Conservation (phyloP, 92 coral and sea anemone species). For the Micromussa lordhowensis region DNA sequence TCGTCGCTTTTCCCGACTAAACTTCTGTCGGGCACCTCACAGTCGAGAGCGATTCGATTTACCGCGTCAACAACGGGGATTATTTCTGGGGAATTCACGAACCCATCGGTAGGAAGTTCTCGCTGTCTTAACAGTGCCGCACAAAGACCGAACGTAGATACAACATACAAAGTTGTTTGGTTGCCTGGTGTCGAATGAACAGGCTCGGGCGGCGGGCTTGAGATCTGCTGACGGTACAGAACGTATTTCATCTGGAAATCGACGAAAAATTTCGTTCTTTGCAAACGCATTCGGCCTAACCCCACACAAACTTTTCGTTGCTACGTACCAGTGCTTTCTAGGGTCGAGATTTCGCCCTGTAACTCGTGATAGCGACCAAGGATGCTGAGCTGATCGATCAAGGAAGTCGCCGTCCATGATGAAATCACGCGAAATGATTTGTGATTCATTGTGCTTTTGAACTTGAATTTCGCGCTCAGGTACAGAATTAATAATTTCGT, state of each 20-base stretch:
- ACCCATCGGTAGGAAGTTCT: constrained; percentile 4
- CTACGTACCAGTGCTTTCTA: constrained; percentile 33
- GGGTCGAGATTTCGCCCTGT: constrained; percentile 44
- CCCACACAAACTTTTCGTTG: constrained; percentile 12
- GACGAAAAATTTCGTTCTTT: background rate
- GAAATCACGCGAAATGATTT: constrained; percentile 36
- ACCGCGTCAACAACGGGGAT: constrained; percentile 14
- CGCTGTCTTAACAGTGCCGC: background rate
- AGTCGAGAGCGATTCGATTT: constrained; percentile 12
- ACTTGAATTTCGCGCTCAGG: constrained; percentile 40
- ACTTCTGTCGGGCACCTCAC: background rate
- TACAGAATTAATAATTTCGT: too few relatives aligned
- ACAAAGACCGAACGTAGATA: background rate
- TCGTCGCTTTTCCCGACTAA: constrained; percentile 31
- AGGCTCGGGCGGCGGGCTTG: background rate
- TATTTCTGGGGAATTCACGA: background rate
- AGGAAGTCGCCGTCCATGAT: constrained; percentile 41
- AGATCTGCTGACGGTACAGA: constrained; percentile 27
- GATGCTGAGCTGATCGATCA: constrained; percentile 20
- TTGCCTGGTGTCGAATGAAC: constrained; percentile 4
- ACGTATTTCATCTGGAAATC: constrained; percentile 10
- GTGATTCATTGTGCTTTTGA: constrained; percentile 44
- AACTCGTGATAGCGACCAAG: constrained; percentile 40
- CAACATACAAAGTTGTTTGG: background rate
- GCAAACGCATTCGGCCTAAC: constrained; percentile 13